Evolutionary conservation across 2,797 vertebrate species (phyloP).

Genomic region (Syngnathus rostellatus): DNA sequence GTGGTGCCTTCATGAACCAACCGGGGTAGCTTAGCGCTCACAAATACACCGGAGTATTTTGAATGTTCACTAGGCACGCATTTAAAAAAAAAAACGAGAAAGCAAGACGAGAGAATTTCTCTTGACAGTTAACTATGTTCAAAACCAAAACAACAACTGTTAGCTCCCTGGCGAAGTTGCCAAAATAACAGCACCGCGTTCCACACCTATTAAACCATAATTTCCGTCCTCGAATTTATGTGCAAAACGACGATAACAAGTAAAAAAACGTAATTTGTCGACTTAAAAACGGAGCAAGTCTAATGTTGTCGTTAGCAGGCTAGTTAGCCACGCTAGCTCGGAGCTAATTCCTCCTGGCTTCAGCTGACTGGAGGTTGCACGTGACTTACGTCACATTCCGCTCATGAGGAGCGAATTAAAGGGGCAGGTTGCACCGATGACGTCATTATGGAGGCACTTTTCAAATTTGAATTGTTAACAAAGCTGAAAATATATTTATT

Average conservation of each 20-base stretch:
- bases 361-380: slow-evolving; percentile 47
- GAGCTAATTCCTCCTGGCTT: slow-evolving; percentile 36
- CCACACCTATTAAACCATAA: neutral
- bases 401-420: slow-evolving; percentile 61
- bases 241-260: neutral
- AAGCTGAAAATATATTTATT: neutral
- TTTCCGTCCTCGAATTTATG: neutral
- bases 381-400: slow-evolving; percentile 32
- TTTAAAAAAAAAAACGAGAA: neutral
- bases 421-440: slow-evolving; percentile 12
- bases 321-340: slow-evolving; percentile 24
- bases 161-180: slow-evolving; percentile 53
- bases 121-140: neutral
- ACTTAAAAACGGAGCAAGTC: neutral
- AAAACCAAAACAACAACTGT: slow-evolving; percentile 56
- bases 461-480: neutral
- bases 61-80: neutral
- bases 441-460: neutral
- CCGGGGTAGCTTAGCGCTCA: neutral
- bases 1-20: slow-evolving; percentile 1
- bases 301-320: neutral
- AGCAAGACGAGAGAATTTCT: neutral
- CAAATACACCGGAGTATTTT: neutral
- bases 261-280: neutral
- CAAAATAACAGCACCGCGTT: slow-evolving; percentile 9